These are phyloP conservation scores for Notothenia coriiceps DNA, from an alignment of 2,113 vertebrate species.

Conservation along the genomic window DNA sequence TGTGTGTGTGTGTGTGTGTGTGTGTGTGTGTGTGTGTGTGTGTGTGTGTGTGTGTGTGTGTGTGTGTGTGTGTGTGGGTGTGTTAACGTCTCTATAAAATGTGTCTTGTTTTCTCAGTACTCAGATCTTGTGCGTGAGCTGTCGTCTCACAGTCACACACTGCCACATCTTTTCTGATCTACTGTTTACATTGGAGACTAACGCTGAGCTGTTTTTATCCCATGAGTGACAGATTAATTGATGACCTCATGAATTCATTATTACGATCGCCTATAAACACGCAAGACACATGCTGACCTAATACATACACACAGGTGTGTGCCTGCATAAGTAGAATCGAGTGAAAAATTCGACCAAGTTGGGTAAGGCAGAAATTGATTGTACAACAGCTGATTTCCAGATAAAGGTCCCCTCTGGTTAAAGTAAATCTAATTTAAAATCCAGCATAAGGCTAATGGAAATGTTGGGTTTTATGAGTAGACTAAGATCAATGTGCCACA, in stretches of 20 bases:
- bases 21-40: background rate
- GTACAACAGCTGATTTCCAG: conserved; percentile 50
- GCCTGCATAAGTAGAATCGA: conserved; percentile 52
- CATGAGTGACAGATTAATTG: conserved; percentile 67
- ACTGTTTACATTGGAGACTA: conserved; percentile 52
- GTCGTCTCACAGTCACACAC: conserved; percentile 14
- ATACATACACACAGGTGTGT: conserved; percentile 54
- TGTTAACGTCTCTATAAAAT: conserved; percentile 44
- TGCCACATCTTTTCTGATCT: conserved; percentile 46
- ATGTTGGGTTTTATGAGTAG: conserved; percentile 29
- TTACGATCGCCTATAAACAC: conserved; percentile 52
- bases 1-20: too few species aligned
- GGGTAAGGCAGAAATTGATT: conserved; percentile 52
- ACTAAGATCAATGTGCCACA: conserved; percentile 21
- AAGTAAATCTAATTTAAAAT: conserved; percentile 42
- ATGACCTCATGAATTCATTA: conserved; percentile 71
- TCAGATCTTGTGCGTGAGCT: conserved; percentile 39
- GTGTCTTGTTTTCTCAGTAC: conserved; percentile 44
- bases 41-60: conserved; percentile 49
- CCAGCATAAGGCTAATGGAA: conserved; percentile 28
- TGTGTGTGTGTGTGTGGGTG: conserved; percentile 49
- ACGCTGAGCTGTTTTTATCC: conserved; percentile 50
- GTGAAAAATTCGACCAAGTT: conserved; percentile 29
- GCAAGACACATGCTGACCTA: background rate
- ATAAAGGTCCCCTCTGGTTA: conserved; percentile 35